phyloP scores from a whole-genome alignment of 2,888 invertebrate genomes.

The Eurois occulta region DNA sequence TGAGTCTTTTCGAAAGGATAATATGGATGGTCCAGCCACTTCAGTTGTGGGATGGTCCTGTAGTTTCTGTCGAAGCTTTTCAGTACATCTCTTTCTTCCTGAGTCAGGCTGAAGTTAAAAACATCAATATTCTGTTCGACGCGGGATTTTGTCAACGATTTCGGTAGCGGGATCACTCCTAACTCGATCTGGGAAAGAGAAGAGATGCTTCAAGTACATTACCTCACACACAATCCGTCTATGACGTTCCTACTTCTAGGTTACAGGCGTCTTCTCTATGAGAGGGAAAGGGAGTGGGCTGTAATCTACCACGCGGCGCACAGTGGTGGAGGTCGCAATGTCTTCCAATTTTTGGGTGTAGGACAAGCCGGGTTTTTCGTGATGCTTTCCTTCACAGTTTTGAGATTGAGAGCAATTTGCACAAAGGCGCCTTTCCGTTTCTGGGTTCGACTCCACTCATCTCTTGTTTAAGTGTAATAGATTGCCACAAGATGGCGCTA shows the following conservation, averaged over 20 bases:
- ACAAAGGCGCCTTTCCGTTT: no score
- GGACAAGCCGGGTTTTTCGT: no score
- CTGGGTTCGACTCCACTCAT: neutral
- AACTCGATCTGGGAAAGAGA: slow-evolving; percentile 75
- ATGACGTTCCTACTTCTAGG: no score
- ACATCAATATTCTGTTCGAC: slow-evolving; percentile 79
- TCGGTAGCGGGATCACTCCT: slow-evolving; percentile 80
- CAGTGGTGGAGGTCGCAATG: no score
- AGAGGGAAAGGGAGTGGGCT: no score
- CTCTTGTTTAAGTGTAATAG: neutral
- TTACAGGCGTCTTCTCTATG: no score
- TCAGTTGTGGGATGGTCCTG: slow-evolving; percentile 74
- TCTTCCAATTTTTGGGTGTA: no score
- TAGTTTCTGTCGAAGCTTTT: slow-evolving; percentile 73
- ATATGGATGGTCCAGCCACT: slow-evolving; percentile 76
- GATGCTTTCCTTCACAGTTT: no score
- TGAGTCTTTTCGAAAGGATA: slow-evolving; percentile 77
- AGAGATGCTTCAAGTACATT: neutral
- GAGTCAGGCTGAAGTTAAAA: slow-evolving; percentile 76
- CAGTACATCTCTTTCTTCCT: slow-evolving; percentile 65
- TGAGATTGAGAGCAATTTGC: no score
- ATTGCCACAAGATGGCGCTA: neutral
- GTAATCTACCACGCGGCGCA: no score
- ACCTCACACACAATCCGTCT: no score
- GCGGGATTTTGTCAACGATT: slow-evolving; percentile 77